phyloP scores from a whole-genome alignment of 2,888 invertebrate species.

The Liposcelis brunnea region DNA sequence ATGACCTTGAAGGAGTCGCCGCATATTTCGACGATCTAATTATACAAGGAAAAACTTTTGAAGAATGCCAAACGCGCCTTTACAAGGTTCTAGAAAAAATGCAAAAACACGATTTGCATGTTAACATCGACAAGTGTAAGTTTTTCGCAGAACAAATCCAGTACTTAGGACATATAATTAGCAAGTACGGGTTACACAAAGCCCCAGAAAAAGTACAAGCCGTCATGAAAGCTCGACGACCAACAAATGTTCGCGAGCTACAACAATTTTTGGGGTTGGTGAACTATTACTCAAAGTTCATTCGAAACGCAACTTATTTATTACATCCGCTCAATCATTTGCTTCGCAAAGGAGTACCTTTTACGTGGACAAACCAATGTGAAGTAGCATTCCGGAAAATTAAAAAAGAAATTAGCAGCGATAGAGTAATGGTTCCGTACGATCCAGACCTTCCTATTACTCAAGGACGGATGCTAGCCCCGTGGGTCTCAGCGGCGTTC shows the following conservation, averaged over 20 bases:
- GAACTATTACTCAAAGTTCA: constrained; percentile 8
- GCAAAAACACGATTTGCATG: constrained; percentile 7
- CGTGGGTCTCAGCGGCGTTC: constrained; percentile 5
- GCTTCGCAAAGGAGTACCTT: background rate
- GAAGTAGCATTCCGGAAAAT: constrained; percentile 2
- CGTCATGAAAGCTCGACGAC: constrained; percentile 7
- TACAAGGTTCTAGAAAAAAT: constrained; percentile 4
- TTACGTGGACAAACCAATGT: constrained; percentile 10
- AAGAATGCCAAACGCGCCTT: constrained; percentile 10
- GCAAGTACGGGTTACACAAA: background rate
- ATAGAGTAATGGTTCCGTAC: constrained; percentile 9
- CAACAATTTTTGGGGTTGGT: constrained; percentile 7
- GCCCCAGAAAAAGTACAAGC: constrained; percentile 9
- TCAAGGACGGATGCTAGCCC: constrained; percentile 12
- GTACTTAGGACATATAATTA: background rate
- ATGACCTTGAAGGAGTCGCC: background rate
- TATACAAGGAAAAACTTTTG: constrained; percentile 11
- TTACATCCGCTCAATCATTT: constrained; percentile 4
- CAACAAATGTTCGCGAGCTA: constrained; percentile 1
- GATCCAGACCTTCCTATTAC: constrained; percentile 9
- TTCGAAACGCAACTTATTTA: constrained; percentile 3
- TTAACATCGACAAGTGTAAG: background rate
- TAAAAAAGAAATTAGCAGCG: constrained; percentile 9
- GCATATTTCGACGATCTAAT: constrained; percentile 13
- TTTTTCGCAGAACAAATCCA: background rate